phyloP scores from a whole-genome alignment of 2,113 vertebrate genomes.

The Aspiorhynchus laticeps region DNA sequence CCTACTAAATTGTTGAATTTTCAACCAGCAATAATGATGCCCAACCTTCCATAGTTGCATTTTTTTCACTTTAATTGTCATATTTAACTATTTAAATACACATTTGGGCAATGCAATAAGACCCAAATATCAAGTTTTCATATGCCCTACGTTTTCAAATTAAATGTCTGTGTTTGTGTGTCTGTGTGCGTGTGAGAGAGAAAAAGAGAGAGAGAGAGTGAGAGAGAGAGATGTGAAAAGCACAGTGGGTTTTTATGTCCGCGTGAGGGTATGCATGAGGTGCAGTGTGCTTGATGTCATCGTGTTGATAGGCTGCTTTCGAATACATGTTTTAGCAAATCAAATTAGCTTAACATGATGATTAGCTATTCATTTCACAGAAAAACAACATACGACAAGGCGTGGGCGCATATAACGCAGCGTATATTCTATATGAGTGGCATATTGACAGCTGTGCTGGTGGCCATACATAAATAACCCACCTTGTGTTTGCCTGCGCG shows the following conservation, averaged over 20 bases:
- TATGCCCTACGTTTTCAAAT: background rate
- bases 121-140: background rate
- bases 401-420: constrained; percentile 63
- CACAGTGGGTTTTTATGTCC: constrained; percentile 1
- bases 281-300: constrained; percentile 43
- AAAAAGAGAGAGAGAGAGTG: background rate
- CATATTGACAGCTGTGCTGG: background rate
- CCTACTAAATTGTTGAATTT: background rate
- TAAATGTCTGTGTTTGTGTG: background rate
- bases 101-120: background rate
- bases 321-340: constrained; percentile 18
- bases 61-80: too few relatives aligned
- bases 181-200: background rate
- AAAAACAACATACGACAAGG: constrained; percentile 69
- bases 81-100: background rate
- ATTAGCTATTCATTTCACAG: constrained; percentile 3
- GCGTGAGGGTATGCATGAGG: constrained; percentile 29
- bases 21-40: background rate
- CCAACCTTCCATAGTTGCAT: background rate
- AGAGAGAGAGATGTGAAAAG: background rate
- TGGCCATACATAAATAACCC: constrained; percentile 23
- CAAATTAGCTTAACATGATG: constrained; percentile 3
- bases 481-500: constrained; percentile 75
- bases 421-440: background rate
- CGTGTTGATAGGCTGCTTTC: constrained; percentile 2